Evolutionary conservation across 2,888 invertebrate genomes (phyloP), one percentile per base, ranked within the genome.

Genomic region (Scaptomyza flava): DNA sequence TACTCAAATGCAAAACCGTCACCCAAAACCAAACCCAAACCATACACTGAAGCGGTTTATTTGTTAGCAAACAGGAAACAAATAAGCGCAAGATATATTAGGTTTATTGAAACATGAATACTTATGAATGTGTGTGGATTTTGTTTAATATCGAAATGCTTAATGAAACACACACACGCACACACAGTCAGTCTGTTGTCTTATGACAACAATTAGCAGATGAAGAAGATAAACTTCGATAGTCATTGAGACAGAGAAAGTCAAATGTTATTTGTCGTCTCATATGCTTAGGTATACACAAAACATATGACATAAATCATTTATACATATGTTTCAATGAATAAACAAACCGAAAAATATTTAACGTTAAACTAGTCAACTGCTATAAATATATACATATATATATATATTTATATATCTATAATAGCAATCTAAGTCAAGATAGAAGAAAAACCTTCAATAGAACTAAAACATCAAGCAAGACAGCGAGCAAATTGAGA

Each of bases 281-380:
- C 50, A 47, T 60, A 50, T 61, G 60, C 61, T 54, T 46, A 36
- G 52, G 53, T 46, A 64, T 53, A 69, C 14, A 50, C 47, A 58
- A 36, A 14, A 56, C 43, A 68, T 57, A 77, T 51, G 51, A 56
- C 42, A 63, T 52, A 56, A 42, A 69, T 51, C 27, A 65, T 68
- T 43, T 31, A 38, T 48, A 56, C 31, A 45, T 36, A 27, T 53
- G 48, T 33, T 38, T 38, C 23, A 54, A 47, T 42, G 46, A 61
- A 54, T 38, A 54, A 64, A 47, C 36, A 50, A 75, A 59, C 34
- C 52, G 9, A 30, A 17, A 72, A 72, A 65, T 61, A 65, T 54
- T 61, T 23, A 68, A 57, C 54, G 63, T 68, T 77, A 73, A 64
- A 75, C 54, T 77, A 75, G 77, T 63, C 59, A 17, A 17, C 17